Evolutionary conservation across 1,140 invertebrate species (phyloP).

Genomic region (Leptinotarsa defecta): DNA sequence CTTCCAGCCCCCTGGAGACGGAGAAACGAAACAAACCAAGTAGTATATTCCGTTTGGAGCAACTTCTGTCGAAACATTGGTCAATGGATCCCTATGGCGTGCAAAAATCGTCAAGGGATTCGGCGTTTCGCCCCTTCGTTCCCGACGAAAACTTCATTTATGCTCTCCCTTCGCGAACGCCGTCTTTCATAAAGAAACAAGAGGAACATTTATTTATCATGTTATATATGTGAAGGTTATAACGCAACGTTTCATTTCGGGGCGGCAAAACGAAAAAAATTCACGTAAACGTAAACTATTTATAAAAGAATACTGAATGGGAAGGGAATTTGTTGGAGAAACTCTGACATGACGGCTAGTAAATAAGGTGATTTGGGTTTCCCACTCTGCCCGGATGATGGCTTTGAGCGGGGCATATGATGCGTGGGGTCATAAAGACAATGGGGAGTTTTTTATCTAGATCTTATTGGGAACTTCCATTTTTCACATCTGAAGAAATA

Average conservation of each 20-base stretch:
- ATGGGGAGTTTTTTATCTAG: no score
- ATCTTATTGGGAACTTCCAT: no score
- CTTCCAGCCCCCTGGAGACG: not conserved
- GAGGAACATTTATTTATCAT: conserved; percentile 18
- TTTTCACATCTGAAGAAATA: no score
- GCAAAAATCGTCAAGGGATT: conserved; percentile 6
- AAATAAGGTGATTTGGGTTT: conserved; percentile 2
- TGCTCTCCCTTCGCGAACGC: not conserved
- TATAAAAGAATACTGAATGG: not conserved
- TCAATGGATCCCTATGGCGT: not conserved
- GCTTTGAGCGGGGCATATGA: no score
- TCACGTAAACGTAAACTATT: conserved; percentile 5
- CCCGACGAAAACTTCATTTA: conserved; percentile 9
- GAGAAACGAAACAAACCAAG: conserved; percentile 3
- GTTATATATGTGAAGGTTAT: conserved; percentile 22
- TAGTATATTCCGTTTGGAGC: not conserved
- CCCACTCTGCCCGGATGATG: not conserved
- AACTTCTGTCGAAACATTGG: not conserved
- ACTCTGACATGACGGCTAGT: not conserved
- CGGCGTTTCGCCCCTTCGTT: conserved; percentile 10
- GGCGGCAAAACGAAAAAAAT: not conserved
- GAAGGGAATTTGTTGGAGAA: not conserved
- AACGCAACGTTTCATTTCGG: conserved; percentile 12
- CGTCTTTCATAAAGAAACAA: not conserved
- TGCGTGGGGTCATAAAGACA: no score